Evolutionary conservation across 2,797 vertebrate species (phyloP).

Genomic region (Pogonophryne albipinna): DNA sequence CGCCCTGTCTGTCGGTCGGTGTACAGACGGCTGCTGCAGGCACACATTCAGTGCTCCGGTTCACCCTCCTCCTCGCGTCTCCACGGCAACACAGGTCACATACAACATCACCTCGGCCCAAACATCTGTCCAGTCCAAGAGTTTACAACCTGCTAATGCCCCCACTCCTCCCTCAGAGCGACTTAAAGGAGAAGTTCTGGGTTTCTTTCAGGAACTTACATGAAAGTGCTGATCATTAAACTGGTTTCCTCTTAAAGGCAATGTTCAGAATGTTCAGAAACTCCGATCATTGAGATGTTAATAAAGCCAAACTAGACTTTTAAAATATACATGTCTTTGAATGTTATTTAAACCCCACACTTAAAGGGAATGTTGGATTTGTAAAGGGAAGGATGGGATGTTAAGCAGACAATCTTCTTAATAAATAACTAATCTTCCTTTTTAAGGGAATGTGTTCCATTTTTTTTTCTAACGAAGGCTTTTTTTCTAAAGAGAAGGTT

Average conservation of each 20-base stretch:
- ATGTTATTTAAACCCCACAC: not conserved
- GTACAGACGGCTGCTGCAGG: slow-evolving; percentile 67
- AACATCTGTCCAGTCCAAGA: slow-evolving; percentile 24
- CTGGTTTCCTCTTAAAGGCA: slow-evolving; percentile 8
- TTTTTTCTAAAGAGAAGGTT: too few species aligned
- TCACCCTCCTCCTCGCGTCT: slow-evolving; percentile 49
- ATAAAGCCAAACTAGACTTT: not conserved
- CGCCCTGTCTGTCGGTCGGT: slow-evolving; percentile 26
- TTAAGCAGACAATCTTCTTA: not conserved
- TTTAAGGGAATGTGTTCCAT: too few species aligned
- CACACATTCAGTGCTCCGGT: slow-evolving; percentile 70
- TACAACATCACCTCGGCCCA: slow-evolving; percentile 62
- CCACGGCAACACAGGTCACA: slow-evolving; percentile 58
- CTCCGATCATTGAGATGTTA: not conserved
- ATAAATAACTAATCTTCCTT: not conserved
- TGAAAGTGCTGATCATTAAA: not conserved
- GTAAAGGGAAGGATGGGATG: slow-evolving; percentile 5
- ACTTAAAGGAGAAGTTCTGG: slow-evolving; percentile 36
- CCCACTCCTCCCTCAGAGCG: slow-evolving; percentile 2
- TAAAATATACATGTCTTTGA: not conserved
- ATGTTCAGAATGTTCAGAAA: slow-evolving; percentile 1
- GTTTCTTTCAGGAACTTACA: not conserved
- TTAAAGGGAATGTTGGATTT: not conserved
- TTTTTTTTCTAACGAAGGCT: too few species aligned
- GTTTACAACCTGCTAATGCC: slow-evolving; percentile 46